Evolutionary conservation across 2,797 vertebrate species (phyloP).

Genomic region (Aselliscus stoliczkanus): DNA sequence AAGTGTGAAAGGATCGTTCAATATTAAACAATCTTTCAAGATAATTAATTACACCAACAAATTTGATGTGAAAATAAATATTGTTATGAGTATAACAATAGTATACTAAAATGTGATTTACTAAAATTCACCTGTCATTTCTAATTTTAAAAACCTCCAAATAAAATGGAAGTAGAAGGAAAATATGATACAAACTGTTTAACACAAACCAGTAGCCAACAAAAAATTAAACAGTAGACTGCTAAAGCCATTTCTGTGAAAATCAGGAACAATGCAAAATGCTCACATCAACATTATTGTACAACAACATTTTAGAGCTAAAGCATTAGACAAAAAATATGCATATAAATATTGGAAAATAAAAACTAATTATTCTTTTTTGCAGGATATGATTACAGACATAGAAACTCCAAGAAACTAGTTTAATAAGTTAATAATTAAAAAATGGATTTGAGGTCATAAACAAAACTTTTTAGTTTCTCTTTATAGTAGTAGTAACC

Average conservation of each 20-base stretch:
- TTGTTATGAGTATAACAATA: neutral
- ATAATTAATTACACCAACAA: constrained; percentile 6
- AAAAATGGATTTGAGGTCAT: neutral
- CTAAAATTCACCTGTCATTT: constrained; percentile 14
- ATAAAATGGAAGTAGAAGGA: neutral
- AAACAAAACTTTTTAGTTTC: neutral
- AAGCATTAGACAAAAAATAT: neutral
- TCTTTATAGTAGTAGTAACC: neutral
- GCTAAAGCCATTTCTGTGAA: neutral
- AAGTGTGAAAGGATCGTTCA: neutral
- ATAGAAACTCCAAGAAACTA: neutral
- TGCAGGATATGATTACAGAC: neutral
- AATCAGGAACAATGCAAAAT: neutral
- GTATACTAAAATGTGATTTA: neutral
- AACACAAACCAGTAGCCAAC: neutral
- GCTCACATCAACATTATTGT: neutral
- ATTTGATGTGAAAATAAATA: neutral
- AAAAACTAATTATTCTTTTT: neutral
- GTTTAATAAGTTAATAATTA: neutral
- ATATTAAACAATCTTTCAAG: constrained; percentile 1
- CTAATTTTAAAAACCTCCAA: neutral
- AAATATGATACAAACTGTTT: neutral
- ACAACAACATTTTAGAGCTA: neutral
- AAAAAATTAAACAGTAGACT: neutral
- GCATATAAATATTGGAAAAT: neutral